These are phyloP conservation scores for Acronicta alni DNA, from an alignment of 2,888 invertebrate genomes.

Conservation along the genomic window DNA sequence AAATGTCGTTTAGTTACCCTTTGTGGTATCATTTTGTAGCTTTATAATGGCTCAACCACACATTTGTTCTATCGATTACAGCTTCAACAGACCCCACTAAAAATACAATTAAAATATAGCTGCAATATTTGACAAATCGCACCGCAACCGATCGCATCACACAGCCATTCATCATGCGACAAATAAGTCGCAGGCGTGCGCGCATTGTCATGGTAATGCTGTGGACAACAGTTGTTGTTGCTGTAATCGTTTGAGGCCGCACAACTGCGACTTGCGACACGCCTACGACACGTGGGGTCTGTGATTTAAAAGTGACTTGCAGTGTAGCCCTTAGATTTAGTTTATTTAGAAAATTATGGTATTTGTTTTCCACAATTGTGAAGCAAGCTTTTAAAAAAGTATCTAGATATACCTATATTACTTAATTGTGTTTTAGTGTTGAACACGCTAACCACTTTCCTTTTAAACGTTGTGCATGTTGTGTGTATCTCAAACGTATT, in stretches of 20 bases:
- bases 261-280: conserved; percentile 58
- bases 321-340: not conserved
- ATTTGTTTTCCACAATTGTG: not conserved
- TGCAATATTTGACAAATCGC: conserved; percentile 43
- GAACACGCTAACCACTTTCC: no score
- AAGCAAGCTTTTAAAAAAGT: no score
- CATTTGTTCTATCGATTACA: conserved; percentile 11
- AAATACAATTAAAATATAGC: conserved; percentile 43
- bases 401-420: no score
- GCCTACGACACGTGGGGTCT: conserved; percentile 55
- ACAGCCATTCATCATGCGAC: conserved; percentile 53
- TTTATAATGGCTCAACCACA: conserved; percentile 12
- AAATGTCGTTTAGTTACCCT: not conserved
- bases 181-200: conserved; percentile 49
- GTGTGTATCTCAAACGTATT: no score
- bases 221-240: conserved; percentile 55
- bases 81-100: conserved; percentile 27
- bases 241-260: conserved; percentile 52
- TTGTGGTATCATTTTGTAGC: not conserved
- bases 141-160: conserved; percentile 45
- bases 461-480: no score
- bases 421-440: no score
- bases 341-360: not conserved
- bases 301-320: conserved; percentile 3
- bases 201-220: conserved; percentile 58